These are phyloP conservation scores for Vollenhovia emeryi DNA, from an alignment of 1,140 invertebrate genomes.

Conservation along the genomic window DNA sequence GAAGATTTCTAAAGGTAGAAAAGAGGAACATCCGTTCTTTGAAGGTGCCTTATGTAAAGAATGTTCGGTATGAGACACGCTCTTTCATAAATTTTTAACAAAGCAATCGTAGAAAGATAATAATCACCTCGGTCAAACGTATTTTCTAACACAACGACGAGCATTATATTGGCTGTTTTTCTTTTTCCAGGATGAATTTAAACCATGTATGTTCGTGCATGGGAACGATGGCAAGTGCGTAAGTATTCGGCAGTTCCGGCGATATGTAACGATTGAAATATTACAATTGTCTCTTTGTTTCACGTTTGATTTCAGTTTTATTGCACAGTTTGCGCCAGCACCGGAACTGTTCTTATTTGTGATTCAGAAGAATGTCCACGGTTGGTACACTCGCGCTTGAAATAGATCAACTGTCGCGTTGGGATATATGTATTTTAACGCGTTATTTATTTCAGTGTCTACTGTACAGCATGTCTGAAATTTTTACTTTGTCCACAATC, in stretches of 20 bases:
- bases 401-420: neutral
- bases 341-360: constrained; percentile 78
- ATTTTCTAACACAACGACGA: neutral
- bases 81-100: neutral
- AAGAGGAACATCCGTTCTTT: constrained; percentile 79
- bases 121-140: neutral
- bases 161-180: constrained; percentile 25
- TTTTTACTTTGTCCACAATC: constrained; percentile 76
- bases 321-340: constrained; percentile 76
- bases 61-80: constrained; percentile 74
- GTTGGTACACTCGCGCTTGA: constrained; percentile 59
- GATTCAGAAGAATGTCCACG: constrained; percentile 77
- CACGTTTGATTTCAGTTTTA: constrained; percentile 73
- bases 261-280: constrained; percentile 15
- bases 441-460: constrained; percentile 74
- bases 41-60: constrained; percentile 74
- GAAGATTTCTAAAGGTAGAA: constrained; percentile 14
- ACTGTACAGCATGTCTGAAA: constrained; percentile 79
- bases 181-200: constrained; percentile 71
- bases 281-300: constrained; percentile 33
- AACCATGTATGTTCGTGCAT: constrained; percentile 79
- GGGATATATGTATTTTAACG: constrained; percentile 5
- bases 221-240: constrained; percentile 81
- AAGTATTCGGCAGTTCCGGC: constrained; percentile 59
- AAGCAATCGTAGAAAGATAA: constrained; percentile 1